Percentiles rank a stretch among this genome's conserved stretches.
Evolutionary conservation across 2,888 invertebrate species (phyloP).

Genomic region (Steinernema hermaphroditum): DNA sequence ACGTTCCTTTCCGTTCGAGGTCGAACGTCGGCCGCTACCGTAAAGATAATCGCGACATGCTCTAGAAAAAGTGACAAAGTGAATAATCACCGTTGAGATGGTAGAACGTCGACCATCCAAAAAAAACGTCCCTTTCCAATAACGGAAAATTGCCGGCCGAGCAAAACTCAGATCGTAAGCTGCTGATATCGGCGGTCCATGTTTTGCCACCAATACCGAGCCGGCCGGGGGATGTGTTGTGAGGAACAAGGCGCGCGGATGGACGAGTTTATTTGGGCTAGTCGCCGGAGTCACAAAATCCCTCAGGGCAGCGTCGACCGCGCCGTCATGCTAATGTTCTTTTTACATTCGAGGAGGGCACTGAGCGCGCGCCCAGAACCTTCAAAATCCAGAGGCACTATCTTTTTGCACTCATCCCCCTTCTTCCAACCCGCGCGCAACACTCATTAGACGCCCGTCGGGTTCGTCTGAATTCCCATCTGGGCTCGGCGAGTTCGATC

Average conservation of each 20-base stretch:
- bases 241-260: conserved; percentile 27
- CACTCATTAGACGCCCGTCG: conserved; percentile 14
- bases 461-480: background rate
- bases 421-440: conserved; percentile 1
- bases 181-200: no score
- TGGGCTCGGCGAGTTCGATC: background rate
- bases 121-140: no score
- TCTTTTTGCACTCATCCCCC: conserved; percentile 23
- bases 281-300: conserved; percentile 29
- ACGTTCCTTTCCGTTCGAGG: background rate
- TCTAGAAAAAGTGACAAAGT: no score
- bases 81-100: no score
- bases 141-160: no score
- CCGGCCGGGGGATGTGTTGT: background rate
- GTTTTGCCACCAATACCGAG: background rate
- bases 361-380: conserved; percentile 6
- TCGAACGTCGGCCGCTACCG: background rate
- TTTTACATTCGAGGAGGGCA: conserved; percentile 14
- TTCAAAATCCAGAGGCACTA: conserved; percentile 23
- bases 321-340: conserved; percentile 30
- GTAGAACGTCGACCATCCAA: no score
- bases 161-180: no score
- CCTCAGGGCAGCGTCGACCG: conserved; percentile 30
- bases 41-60: conserved; percentile 1
- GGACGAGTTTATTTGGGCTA: conserved; percentile 31